Evolutionary conservation across 1,140 invertebrate genomes (phyloP).

Genomic region (Brachionus koreanus): DNA sequence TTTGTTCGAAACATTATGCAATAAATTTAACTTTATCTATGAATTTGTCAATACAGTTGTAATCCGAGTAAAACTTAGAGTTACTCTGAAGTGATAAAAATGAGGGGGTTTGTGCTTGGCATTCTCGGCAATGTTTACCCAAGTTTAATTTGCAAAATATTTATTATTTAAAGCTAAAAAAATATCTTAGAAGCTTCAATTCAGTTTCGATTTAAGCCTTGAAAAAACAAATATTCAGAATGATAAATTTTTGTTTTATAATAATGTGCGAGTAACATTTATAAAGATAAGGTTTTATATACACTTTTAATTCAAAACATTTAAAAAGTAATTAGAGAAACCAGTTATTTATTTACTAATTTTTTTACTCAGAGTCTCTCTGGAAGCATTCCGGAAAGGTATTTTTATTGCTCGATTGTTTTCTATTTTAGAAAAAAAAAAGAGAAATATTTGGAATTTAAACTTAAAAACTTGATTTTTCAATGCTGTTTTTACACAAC

Average conservation of each 20-base stretch:
- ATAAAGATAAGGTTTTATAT: constrained; percentile 13
- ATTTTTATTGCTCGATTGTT: background rate
- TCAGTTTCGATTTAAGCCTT: background rate
- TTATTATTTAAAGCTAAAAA: constrained; percentile 12
- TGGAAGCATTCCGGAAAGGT: background rate
- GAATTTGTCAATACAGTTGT: constrained; percentile 16
- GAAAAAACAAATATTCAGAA: constrained; percentile 5
- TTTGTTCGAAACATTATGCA: background rate
- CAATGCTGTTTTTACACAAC: background rate
- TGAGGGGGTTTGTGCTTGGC: background rate
- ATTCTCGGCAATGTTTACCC: constrained; percentile 21
- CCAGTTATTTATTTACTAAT: background rate
- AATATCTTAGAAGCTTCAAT: background rate
- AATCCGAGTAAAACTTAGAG: background rate
- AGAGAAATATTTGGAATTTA: background rate
- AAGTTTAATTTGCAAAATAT: constrained; percentile 18
- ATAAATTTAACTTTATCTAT: constrained; percentile 29
- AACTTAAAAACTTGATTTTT: background rate
- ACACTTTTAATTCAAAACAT: constrained; percentile 18
- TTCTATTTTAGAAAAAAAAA: background rate
- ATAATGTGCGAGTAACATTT: constrained; percentile 24
- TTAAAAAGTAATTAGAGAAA: background rate
- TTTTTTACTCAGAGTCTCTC: background rate
- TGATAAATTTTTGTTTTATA: background rate
- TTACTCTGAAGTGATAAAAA: background rate